Evolutionary conservation across 2,888 invertebrate species (phyloP), one percentile per base, ranked within the genome.

Genomic region (Meiosimyza platycephala): DNA sequence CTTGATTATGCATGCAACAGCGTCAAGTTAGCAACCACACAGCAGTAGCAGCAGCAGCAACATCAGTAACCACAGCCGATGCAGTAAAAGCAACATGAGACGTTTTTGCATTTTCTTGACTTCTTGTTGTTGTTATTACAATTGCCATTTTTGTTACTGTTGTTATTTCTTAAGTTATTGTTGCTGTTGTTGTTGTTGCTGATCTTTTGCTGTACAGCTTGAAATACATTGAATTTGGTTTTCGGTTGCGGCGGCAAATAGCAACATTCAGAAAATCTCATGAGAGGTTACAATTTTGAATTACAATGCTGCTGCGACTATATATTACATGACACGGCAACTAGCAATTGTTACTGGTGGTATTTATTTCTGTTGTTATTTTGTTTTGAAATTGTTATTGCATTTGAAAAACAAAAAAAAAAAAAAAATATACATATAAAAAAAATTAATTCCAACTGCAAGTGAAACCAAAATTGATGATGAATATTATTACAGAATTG

Each of bases 341-440:
- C 57, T 15, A 59, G 68, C 57, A 68, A 59, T 59, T 68, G 59
- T 72, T 75, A 75, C 73, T 71, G 75, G 74, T 70, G 74, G 76
- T 75, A 79, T 68, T 75, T 75, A 79, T 68, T 75, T 74, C 54
- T 22, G 75, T 28, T 59, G 57, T 28, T 51, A 16, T 33, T 11
- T 64, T 66, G 54, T 16, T 16, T 15, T 50, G 48, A 64, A 18
- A 64, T 60, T n/a, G 40, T 40, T 22, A 13, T 13, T 60, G 33
- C 60, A 33, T 28, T 59, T 59, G 18, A 18, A 55, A 1, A 4
- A 22, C 1, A 57, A 6, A 55, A 22, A 1, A 57, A 28, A 3
- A 57, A 9, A 75, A 74, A 75, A n/a, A n/a, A n/a, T n/a, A n/a
- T n/a, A n/a, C n/a, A n/a, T n/a, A n/a, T n/a, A n/a, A n/a, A n/a